Base-by-base conservation (phyloP, 1,140 invertebrate genomes). In the Anagrus nilaparvatae region DNA sequence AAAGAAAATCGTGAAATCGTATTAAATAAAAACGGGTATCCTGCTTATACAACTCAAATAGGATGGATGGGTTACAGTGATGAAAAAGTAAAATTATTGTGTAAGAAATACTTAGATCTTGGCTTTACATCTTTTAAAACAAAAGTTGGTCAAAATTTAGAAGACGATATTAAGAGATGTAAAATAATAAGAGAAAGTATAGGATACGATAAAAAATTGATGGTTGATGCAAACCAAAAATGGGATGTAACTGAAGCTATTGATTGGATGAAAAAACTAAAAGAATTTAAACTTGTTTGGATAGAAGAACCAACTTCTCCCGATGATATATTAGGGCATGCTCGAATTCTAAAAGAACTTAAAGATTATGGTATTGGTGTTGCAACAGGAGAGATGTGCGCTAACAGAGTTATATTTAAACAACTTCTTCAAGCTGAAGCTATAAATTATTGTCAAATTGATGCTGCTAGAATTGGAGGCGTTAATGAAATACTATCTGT, bases 301-400 rank as follows among this genome's bases (percentile, higher is more conserved):
- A 93, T 95, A 49, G 90, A 95, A 66, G 91, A 95, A 56, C 91
- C 91, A 5, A 95, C 90, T 0, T 87, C 83, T 7, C 89, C 90
- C 3, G 90, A 95, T 63, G 91, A 95, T 60, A 67, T 92, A 7
- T 62, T 90, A 4, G 90, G 89, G 5, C 88, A 94, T 67, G 77
- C 77, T 4, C 67, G 67, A 19, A 91, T 94, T 43, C 67, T 74
- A 0, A 58, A 73, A 43, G 73, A 69, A 51, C 73, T 71, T 32
- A 73, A 76, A 51, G 79, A 81, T 0, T 65, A 77, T 10, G 79
- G 78, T 16, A 88, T 94, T 32, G 82, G 79, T 3, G 86, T 94
- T 12, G 91, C 91, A 1, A 89, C 84, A 4, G 91, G 90, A 9
- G 91, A 95, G 68, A 85, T 88, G 78, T 92, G 87, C 58, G 82